A percentile compares a stretch with the other conserved stretches of the same genome.
phyloP scores from a whole-genome alignment of 2,888 invertebrate genomes.

The Stenodema calcarata region DNA sequence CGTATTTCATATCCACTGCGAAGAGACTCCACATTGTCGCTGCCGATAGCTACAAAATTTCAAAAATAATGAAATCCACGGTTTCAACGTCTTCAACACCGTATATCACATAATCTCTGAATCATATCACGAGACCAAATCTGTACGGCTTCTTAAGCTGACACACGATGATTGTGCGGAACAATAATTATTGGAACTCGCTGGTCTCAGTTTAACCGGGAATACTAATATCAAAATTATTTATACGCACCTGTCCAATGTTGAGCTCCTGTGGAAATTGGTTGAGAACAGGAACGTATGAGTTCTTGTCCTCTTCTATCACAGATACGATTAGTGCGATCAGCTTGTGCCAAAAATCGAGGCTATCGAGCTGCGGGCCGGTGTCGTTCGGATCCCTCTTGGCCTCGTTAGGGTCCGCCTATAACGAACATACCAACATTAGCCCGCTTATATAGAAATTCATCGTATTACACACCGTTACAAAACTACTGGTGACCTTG shows the following conservation, averaged over 20 bases:
- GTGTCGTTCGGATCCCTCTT: constrained; percentile 87
- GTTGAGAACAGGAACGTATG: constrained; percentile 96
- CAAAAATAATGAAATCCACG: too few species aligned
- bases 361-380: constrained; percentile 84
- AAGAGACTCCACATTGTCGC: constrained; percentile 98
- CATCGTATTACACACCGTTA: too few species aligned
- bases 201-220: too few species aligned
- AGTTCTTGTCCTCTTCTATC: constrained; percentile 98
- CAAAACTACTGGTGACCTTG: too few species aligned
- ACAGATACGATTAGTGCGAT: constrained; percentile 97
- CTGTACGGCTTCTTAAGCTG: too few species aligned
- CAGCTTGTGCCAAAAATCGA: constrained; percentile 98
- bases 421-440: constrained; percentile 47
- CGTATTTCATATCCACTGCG: constrained; percentile 96
- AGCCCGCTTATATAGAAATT: too few species aligned
- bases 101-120: too few species aligned
- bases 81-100: too few species aligned
- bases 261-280: constrained; percentile 99
- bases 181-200: too few species aligned
- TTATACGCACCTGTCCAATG: constrained; percentile 80
- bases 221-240: too few species aligned
- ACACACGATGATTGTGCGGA: too few species aligned
- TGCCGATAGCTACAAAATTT: constrained; percentile 85
- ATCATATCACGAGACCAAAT: too few species aligned
- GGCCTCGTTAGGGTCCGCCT: constrained; percentile 88